These are phyloP conservation scores for Lapara coniferarum DNA, from an alignment of 2,888 invertebrate species.

Conservation along the genomic window DNA sequence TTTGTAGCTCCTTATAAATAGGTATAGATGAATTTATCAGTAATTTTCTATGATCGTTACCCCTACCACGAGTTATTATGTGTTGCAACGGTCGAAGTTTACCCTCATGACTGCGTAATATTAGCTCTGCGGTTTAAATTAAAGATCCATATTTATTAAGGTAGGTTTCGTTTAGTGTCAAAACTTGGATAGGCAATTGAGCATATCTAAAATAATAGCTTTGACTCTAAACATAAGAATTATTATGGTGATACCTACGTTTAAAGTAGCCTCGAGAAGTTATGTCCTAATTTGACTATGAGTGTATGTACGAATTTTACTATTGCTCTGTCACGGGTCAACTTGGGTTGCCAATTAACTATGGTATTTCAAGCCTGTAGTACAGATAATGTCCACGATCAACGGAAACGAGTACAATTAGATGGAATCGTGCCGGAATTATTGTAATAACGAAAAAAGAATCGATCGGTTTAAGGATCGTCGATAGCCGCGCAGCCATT, in stretches of 20 bases:
- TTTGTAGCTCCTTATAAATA: conserved; percentile 42
- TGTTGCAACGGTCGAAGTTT: background rate
- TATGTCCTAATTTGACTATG: background rate
- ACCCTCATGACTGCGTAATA: background rate
- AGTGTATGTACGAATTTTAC: background rate
- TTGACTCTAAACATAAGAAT: no score
- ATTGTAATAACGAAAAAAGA: conserved; percentile 82
- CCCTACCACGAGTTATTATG: background rate
- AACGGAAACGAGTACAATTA: conserved; percentile 79
- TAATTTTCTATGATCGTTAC: conserved; percentile 55
- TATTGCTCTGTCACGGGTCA: background rate
- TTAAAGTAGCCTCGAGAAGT: no score
- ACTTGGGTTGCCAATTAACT: conserved; percentile 1
- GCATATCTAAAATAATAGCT: no score
- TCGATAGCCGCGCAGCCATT: conserved; percentile 68
- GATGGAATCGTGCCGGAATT: conserved; percentile 79
- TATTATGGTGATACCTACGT: no score
- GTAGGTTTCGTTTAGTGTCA: no score
- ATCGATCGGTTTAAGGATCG: conserved; percentile 73
- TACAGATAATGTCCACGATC: conserved; percentile 55
- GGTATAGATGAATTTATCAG: conserved; percentile 60
- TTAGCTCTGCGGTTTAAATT: no score
- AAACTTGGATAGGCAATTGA: no score
- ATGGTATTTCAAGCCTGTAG: conserved; percentile 20
- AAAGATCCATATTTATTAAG: no score